Evolutionary conservation across 2,113 vertebrate species (phyloP), one percentile per base, ranked within the genome.

Genomic region (Illadopsis cleaveri): DNA sequence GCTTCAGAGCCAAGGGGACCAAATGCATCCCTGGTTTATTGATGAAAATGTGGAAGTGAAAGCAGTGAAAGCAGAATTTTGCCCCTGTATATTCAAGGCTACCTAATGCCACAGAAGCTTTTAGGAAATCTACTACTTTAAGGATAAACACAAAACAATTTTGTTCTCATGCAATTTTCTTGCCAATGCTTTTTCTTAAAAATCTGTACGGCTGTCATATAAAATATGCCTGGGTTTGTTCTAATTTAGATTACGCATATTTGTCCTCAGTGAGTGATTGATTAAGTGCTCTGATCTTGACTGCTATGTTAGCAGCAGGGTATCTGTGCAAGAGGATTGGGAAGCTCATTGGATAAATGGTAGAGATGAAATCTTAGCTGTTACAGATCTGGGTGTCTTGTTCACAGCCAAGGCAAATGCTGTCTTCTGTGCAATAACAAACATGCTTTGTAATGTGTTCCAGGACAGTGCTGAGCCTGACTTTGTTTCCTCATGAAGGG

Each of bases 241-340:
- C 95, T 96, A 90, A 95, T 97, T 96, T 93, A 93, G 94, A 96
- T 94, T 95, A 97, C 53, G 19, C 89, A 62, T 95, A 96, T 96
- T 94, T 94, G 95, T 96, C 96, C 94, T 95, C 81, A 47, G 94
- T 72, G 96, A 90, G 93, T 96, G 97, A 97, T 96, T 97, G 97
- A 97, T 97, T 95, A 97, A 97, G 97, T 95, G 94, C 95, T 95
- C 96, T 96, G 97, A 97, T 97, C 96, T 84, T 93, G 92, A 97
- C 96, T 97, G 93, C 92, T 96, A 96, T 89, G 94, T 89, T 94
- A 97, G 90, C 96, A 97, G 95, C 94, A 57, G 97, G 97, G 94
- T 89, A 95, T 96, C 96, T 95, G 85, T 19, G 84, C 95, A 88
- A 56, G 90, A 81, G 85, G 75, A 61, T 78, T 81, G 91, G 77